A percentile compares a stretch with the other conserved stretches of the same genome.
Conservation (phyloP, 2,888 invertebrate species). For the Dexiosoma caninum region DNA sequence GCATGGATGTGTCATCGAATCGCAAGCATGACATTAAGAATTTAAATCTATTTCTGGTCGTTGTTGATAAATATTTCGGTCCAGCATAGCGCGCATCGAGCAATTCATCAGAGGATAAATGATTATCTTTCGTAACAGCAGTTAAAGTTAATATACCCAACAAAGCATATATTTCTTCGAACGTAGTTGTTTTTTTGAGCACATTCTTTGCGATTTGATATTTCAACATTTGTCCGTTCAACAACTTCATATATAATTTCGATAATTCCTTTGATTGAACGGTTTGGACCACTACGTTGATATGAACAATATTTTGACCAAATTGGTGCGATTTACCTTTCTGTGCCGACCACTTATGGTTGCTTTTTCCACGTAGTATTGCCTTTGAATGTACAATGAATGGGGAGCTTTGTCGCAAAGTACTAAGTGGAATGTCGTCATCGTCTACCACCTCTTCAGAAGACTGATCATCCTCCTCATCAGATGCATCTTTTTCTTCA, state of each 20-base stretch:
- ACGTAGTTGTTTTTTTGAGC: too few relatives aligned
- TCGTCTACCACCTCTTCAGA: not conserved
- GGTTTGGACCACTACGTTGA: conserved; percentile 29
- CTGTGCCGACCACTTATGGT: conserved; percentile 17
- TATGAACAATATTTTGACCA: conserved; percentile 32
- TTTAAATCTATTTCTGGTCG: conserved; percentile 52
- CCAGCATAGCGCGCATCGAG: too few relatives aligned
- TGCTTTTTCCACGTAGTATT: not conserved
- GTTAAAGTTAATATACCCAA: too few relatives aligned
- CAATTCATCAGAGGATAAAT: not conserved
- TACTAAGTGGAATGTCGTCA: not conserved
- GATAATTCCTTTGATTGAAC: conserved; percentile 18
- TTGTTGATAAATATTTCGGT: too few relatives aligned
- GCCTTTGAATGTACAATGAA: not conserved
- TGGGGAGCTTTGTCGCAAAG: not conserved
- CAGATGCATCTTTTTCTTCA: not conserved
- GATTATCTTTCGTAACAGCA: too few relatives aligned
- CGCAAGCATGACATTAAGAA: conserved; percentile 39
- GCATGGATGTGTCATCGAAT: conserved; percentile 52
- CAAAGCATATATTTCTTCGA: too few relatives aligned
- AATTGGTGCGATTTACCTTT: conserved; percentile 27
- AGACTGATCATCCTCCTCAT: not conserved
- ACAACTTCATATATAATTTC: conserved; percentile 4
- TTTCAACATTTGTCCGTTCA: conserved; percentile 3
- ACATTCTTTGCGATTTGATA: not conserved